phyloP scores from a whole-genome alignment of 2,113 vertebrate species.

The Pterocles burchelli region DNA sequence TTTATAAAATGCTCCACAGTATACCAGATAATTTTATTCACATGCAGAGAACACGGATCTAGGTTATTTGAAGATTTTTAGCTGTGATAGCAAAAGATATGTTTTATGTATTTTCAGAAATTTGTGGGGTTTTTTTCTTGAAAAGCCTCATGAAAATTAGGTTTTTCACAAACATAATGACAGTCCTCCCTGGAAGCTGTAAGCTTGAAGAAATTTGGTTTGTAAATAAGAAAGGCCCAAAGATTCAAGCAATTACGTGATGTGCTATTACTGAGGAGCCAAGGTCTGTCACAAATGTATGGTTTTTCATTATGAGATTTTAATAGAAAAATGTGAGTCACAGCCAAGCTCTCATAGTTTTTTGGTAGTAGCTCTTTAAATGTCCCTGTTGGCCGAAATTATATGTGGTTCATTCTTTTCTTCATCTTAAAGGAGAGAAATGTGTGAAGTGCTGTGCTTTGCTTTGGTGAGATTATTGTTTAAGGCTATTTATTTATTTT shows the following conservation, averaged over 20 bases:
- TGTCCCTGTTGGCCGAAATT: constrained; percentile 1
- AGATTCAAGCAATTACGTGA: background rate
- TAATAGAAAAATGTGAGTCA: constrained; percentile 32
- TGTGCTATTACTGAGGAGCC: background rate
- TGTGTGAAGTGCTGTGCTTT: background rate
- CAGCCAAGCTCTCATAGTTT: constrained; percentile 11
- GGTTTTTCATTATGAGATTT: background rate
- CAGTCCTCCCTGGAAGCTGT: background rate
- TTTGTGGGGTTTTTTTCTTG: background rate
- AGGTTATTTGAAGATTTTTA: background rate
- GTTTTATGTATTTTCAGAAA: background rate
- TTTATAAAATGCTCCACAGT: background rate
- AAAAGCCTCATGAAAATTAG: background rate
- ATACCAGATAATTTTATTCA: background rate
- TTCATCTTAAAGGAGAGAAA: background rate
- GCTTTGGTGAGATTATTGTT: background rate
- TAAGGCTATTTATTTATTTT: background rate
- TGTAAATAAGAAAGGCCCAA: background rate
- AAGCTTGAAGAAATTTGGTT: background rate
- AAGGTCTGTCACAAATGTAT: constrained; percentile 7
- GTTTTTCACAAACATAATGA: background rate
- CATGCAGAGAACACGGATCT: background rate
- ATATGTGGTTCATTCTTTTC: background rate
- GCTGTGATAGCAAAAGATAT: background rate
- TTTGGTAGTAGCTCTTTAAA: constrained; percentile 26